Conservation (phyloP, 2,888 invertebrate genomes). For the Nemotelus pantherinus region DNA sequence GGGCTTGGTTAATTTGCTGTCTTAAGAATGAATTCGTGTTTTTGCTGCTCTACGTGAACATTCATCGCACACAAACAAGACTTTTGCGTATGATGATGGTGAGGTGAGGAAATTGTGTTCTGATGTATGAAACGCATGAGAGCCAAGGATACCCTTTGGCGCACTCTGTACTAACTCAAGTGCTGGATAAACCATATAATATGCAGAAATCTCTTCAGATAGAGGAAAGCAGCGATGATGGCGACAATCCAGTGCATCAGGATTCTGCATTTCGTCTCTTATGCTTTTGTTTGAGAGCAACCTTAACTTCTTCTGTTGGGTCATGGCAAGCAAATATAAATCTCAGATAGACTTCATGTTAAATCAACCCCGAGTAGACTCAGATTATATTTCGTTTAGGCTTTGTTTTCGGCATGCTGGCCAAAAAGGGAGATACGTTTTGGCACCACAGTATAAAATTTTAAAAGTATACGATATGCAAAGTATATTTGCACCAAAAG, state of each 20-base stretch:
- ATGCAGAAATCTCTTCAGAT: conserved; percentile 16
- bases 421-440: no score
- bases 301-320: no score
- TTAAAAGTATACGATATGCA: no score
- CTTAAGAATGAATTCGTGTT: conserved; percentile 17
- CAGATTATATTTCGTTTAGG: no score
- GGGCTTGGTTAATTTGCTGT: conserved; percentile 23
- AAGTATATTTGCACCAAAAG: no score
- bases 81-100: background rate
- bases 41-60: conserved; percentile 14
- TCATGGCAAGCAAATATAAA: no score
- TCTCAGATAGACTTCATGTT: no score
- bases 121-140: background rate
- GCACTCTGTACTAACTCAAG: no score
- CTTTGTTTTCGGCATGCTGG: no score
- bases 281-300: conserved; percentile 8
- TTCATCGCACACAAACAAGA: conserved; percentile 21
- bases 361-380: no score
- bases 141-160: background rate
- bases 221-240: conserved; percentile 8
- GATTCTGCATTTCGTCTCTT: background rate
- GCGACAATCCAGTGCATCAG: background rate
- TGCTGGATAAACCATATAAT: no score
- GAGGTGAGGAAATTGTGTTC: background rate
- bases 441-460: no score